Percentiles rank a stretch among this genome's conserved stretches.
Conservation (phyloP, 2,797 vertebrate species). For the Artibeus jamaicensis region DNA sequence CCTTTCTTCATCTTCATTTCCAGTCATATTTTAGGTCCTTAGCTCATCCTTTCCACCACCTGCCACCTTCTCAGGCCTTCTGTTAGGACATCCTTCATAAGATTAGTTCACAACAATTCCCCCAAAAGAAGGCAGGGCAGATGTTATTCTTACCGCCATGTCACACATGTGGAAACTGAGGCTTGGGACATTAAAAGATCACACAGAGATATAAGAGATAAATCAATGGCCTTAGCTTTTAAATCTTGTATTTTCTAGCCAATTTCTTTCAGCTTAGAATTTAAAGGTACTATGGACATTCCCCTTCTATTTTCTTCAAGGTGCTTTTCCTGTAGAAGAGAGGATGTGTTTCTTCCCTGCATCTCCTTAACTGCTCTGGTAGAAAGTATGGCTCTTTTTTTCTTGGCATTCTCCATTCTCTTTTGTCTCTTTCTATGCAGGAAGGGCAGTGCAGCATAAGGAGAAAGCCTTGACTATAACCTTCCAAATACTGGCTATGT, state of each 20-base stretch:
- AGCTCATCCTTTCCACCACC: background rate
- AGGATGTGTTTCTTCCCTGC: rapidly evolving
- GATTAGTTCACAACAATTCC: background rate
- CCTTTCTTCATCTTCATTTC: background rate
- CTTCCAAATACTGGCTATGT: background rate
- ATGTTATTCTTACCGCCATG: background rate
- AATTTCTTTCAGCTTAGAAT: background rate
- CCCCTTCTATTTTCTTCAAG: background rate
- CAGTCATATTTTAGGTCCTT: background rate
- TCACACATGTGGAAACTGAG: background rate
- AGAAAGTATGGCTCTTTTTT: background rate
- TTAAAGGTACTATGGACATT: background rate
- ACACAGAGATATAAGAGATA: background rate
- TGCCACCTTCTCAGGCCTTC: background rate
- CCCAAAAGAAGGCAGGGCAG: too few species aligned
- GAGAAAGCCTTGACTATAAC: background rate
- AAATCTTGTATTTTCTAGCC: background rate
- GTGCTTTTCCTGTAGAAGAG: background rate
- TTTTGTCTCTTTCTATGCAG: background rate
- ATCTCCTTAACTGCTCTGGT: background rate
- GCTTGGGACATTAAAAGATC: background rate
- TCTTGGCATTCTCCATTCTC: background rate
- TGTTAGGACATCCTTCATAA: background rate
- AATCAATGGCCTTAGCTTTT: background rate
- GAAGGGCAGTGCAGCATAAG: background rate